Evolutionary conservation across 2,113 vertebrate genomes (phyloP).

Genomic region (Atherinomorus stipes): DNA sequence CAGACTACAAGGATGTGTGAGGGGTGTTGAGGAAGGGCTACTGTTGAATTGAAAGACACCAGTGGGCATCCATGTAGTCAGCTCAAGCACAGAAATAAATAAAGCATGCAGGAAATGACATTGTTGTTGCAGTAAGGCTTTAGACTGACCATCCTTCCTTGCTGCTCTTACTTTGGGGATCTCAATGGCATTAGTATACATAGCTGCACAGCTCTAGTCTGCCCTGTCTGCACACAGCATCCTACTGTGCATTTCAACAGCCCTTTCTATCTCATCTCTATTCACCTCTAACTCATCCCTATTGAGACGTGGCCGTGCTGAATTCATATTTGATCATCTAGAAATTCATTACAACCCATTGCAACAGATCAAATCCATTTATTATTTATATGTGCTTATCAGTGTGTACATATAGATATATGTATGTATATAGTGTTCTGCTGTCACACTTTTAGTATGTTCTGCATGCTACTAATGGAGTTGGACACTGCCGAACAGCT

Average conservation of each 20-base stretch:
- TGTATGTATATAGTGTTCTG: slow-evolving; percentile 34
- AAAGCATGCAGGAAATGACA: slow-evolving; percentile 1
- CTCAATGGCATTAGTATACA: slow-evolving; percentile 65
- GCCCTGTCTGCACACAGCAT: slow-evolving; percentile 52
- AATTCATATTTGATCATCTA: slow-evolving; percentile 60
- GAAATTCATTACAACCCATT: slow-evolving; percentile 44
- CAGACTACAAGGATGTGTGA: slow-evolving; percentile 22
- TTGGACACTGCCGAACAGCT: slow-evolving; percentile 10
- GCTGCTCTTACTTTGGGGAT: slow-evolving; percentile 38
- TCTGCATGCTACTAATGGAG: slow-evolving; percentile 23
- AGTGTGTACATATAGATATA: no score
- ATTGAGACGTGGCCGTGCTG: slow-evolving; percentile 37
- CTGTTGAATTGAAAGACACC: not conserved
- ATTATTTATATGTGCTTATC: no score
- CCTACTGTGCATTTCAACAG: slow-evolving; percentile 68
- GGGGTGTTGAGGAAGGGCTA: not conserved
- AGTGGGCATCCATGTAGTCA: slow-evolving; percentile 8
- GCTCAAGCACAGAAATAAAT: slow-evolving; percentile 31
- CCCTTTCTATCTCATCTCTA: slow-evolving; percentile 51
- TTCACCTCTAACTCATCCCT: slow-evolving; percentile 55
- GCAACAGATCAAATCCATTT: slow-evolving; percentile 24
- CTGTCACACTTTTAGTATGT: slow-evolving; percentile 21
- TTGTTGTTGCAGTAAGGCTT: slow-evolving; percentile 19
- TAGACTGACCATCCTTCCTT: not conserved
- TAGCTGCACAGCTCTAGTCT: slow-evolving; percentile 47